A percentile compares a stretch with the other conserved stretches of the same genome.
Conservation (phyloP, 2,888 invertebrate genomes). For the Drosophila anomelani region DNA sequence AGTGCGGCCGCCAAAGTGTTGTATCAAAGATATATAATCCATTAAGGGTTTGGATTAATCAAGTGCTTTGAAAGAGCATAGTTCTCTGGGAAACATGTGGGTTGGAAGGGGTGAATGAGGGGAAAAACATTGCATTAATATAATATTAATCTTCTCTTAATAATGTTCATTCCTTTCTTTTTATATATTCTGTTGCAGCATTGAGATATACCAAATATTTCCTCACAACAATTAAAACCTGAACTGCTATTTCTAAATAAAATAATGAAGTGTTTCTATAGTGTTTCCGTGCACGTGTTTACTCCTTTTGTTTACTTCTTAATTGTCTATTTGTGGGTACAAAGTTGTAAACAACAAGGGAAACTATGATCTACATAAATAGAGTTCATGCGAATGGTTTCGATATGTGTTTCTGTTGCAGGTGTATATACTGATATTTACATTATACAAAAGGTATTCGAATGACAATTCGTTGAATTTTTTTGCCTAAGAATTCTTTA, state of each 20-base stretch:
- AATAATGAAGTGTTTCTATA: conserved; percentile 30
- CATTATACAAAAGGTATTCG: neutral
- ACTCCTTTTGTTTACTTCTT: conserved; percentile 43
- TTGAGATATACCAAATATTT: neutral
- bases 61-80: conserved; percentile 14
- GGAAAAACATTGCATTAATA: neutral
- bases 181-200: no score
- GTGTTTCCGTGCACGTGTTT: conserved; percentile 39
- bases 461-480: neutral
- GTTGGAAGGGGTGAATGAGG: neutral
- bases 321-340: conserved; percentile 36
- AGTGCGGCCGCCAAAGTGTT: conserved; percentile 32
- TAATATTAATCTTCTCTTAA: neutral
- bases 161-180: neutral
- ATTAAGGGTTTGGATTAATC: conserved; percentile 35
- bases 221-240: conserved; percentile 12
- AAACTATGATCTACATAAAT: conserved; percentile 20
- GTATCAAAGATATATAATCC: conserved; percentile 34
- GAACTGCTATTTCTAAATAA: conserved; percentile 23
- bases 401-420: neutral
- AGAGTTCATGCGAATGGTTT: neutral
- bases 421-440: neutral
- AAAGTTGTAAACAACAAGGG: conserved; percentile 31
- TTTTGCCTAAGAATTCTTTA: neutral
- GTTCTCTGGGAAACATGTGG: conserved; percentile 9